Evolutionary conservation across 2,113 vertebrate species (phyloP), one percentile per base, ranked within the genome.

Genomic region (Mesocricetus auratus): DNA sequence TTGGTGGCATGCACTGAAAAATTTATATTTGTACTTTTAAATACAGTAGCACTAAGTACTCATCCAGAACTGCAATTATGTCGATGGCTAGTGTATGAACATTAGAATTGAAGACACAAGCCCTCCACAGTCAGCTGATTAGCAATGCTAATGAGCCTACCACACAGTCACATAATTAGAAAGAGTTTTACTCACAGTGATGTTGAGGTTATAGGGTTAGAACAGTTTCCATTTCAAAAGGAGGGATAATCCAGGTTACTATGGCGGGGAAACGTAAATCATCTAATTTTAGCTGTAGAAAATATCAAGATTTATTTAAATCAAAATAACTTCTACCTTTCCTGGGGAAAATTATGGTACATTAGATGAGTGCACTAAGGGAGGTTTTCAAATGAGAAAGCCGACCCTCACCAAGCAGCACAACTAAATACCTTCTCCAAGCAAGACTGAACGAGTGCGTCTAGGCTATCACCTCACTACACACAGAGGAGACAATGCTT

Each of bases 221-320:
- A 86, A 97, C 94, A 97, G 97, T 98, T 98, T 98, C 98, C 96
- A 97, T 98, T 98, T 98, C 98, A 98, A 98, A 98, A 98, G 98
- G 94, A 91, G 96, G 96, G 92, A 97, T 94, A 97, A 98, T 97
- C 90, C 75, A 93, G 97, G 97, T 94, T 95, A 97, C 94, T 86
- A 96, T 85, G 95, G 97, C 0, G 82, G 92, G 79, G 87, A 95
- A 97, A 97, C 83, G 58, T 90, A 96, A 95, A 97, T 95, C 74
- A 94, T 90, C 93, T 96, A 95, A 97, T 97, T 98, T 97, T 96
- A 96, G 82, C 39, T 94, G 62, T 92, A 96, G 96, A 97, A 97
- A 98, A 97, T 94, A 97, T 0, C 78, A 42, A 5, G 26, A 64
- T 24, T 97, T 96, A 97, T 97, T 98, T 95, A 88, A 97, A 85